Evolutionary conservation across 2,113 vertebrate genomes (phyloP).

Genomic region (Perccottus glenii): DNA sequence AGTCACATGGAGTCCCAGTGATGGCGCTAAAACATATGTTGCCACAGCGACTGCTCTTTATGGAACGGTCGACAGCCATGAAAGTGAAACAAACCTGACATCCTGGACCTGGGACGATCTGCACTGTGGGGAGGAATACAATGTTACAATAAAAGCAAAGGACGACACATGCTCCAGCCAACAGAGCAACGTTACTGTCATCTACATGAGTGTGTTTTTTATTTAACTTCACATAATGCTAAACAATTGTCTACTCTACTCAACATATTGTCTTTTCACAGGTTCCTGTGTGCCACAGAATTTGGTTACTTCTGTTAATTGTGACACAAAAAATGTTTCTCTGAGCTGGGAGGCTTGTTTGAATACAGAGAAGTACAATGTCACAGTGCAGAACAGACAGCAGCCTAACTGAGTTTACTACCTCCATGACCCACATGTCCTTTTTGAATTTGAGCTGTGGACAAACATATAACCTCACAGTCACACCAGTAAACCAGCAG

Average conservation of each 20-base stretch:
- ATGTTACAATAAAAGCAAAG: constrained; percentile 59
- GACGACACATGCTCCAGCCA: constrained; percentile 59
- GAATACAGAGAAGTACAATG: constrained; percentile 52
- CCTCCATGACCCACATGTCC: no score
- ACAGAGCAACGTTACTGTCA: constrained; percentile 58
- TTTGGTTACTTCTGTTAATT: constrained; percentile 55
- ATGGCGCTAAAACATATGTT: no score
- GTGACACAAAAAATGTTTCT: constrained; percentile 46
- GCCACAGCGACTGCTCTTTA: no score
- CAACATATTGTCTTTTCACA: constrained; percentile 37
- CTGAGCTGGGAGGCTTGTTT: constrained; percentile 64
- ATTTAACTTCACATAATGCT: background rate
- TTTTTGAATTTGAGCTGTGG: no score
- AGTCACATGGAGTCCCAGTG: no score
- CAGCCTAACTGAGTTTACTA: constrained; percentile 20
- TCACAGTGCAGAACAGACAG: constrained; percentile 38
- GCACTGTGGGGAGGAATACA: no score
- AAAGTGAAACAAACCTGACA: no score
- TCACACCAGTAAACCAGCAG: no score
- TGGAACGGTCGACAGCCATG: no score
- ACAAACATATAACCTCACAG: no score
- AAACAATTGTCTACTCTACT: background rate
- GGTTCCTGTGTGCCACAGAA: constrained; percentile 68
- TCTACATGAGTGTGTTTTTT: constrained; percentile 61
- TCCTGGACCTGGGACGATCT: no score